These are phyloP conservation scores for Eilema sororculum DNA, from an alignment of 2,888 invertebrate genomes.

Conservation along the genomic window DNA sequence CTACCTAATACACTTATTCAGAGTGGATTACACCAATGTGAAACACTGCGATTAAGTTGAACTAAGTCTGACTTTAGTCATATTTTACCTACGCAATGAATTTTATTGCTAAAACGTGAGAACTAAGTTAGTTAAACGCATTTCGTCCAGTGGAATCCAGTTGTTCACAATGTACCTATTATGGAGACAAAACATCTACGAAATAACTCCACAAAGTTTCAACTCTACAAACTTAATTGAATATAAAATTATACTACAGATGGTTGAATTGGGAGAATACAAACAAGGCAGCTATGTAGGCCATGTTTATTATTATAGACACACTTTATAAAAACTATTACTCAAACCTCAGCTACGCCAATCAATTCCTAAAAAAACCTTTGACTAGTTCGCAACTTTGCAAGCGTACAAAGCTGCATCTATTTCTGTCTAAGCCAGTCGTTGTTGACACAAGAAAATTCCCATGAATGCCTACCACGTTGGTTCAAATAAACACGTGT, in stretches of 20 bases:
- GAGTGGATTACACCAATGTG: neutral
- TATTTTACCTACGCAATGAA: neutral
- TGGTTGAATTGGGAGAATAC: neutral
- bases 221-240: no score
- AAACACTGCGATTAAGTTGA: neutral
- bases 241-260: neutral
- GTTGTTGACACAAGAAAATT: conserved; percentile 85
- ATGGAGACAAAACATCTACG: neutral
- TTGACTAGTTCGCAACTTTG: conserved; percentile 66
- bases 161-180: neutral
- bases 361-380: conserved; percentile 44
- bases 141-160: neutral
- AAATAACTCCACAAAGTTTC: neutral
- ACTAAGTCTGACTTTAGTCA: neutral
- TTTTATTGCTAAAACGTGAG: no score
- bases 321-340: neutral
- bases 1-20: neutral
- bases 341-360: neutral
- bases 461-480: conserved; percentile 84
- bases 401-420: conserved; percentile 76
- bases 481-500: conserved; percentile 82
- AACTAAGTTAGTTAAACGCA: neutral
- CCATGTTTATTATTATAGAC: neutral
- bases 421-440: conserved; percentile 79
- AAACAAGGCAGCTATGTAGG: neutral